Percentiles rank a stretch among this genome's conserved stretches.
These are phyloP conservation scores for Ostrea denselamellosa DNA, from an alignment of 1,140 invertebrate species.

Conservation along the genomic window DNA sequence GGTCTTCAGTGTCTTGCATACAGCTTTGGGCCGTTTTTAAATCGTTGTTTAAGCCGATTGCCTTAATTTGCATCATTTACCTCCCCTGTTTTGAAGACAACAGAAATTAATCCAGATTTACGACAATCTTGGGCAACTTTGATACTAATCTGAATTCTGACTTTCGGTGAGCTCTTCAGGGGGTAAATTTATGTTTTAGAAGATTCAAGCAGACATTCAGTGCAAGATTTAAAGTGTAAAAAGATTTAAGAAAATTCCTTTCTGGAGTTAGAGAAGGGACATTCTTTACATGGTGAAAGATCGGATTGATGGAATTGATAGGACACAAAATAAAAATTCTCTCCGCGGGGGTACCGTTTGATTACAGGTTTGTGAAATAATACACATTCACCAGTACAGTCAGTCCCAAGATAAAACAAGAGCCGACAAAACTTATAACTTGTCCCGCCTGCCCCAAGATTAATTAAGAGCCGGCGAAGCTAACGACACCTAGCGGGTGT, in stretches of 20 bases:
- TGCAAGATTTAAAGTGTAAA: neutral
- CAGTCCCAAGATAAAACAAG: neutral
- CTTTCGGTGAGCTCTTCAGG: neutral
- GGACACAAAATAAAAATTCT: neutral
- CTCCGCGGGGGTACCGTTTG: neutral
- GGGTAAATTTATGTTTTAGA: constrained; percentile 21
- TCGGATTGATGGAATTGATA: neutral
- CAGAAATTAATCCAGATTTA: constrained; percentile 23
- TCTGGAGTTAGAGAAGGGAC: neutral
- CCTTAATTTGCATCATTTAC: constrained; percentile 36
- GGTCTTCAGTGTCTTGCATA: neutral
- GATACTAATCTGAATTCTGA: neutral
- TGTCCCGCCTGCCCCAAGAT: neutral
- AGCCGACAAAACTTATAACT: neutral
- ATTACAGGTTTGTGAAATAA: neutral
- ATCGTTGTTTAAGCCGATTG: constrained; percentile 12
- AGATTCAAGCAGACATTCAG: neutral
- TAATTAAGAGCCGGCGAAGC: neutral
- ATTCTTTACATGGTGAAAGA: constrained; percentile 1
- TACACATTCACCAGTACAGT: neutral
- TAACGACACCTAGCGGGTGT: neutral
- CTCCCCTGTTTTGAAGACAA: constrained; percentile 30
- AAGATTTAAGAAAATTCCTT: neutral
- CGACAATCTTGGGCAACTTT: constrained; percentile 31
- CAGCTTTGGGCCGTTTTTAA: constrained; percentile 32